Base-by-base conservation (phyloP, 1,140 invertebrate species). In the Stratiolaelaps scimitus region DNA sequence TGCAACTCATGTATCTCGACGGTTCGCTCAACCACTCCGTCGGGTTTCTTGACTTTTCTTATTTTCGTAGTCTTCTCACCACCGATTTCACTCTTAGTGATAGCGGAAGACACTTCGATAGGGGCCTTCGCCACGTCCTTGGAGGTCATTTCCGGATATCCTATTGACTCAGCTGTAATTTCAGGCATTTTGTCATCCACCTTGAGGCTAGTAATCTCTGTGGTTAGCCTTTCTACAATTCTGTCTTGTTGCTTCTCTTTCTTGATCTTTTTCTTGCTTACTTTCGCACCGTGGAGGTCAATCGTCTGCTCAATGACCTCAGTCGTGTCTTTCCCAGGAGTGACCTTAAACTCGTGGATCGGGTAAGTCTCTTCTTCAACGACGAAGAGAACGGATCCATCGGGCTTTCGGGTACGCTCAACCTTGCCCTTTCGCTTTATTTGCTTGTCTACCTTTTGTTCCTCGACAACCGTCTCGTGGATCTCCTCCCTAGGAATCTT, bases 161-260 rank as follows among this genome's bases (percentile, higher is more conserved):
- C 53, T 1, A 60, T 60, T 4, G 53, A 60, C 15, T 26, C 34
- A 15, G 53, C 53, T 60, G 53, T 60, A 15, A 60, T 34, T 34
- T 60, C 53, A 15, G 53, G 53, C 15, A 19, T 17, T 19, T 26
- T 34, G 34, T 26, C 26, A 17, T 60, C 23, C 20, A 17, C 34
- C 34, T 60, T 60, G 53, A 60, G 34, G 34, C 26, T 15, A 26
- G 53, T 60, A 2, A 26, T 26, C 15, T 60, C 53, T 6, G 34
- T 26, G 53, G 20, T 15, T 26, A 60, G 6, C 34, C 26, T 34
- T 60, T 60, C 26, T 60, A 29, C 53, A 1, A 20, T 15, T 15
- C 23, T 60, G 15, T 26, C 53, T 29, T 26, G 20, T 26, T 15
- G 20, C 17, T 15, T 60, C 20, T 23, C 34, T 34, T 26, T 17